Evolutionary conservation across 2,113 vertebrate species (phyloP), one percentile per base, ranked within the genome.

Genomic region (Rhineura floridana): DNA sequence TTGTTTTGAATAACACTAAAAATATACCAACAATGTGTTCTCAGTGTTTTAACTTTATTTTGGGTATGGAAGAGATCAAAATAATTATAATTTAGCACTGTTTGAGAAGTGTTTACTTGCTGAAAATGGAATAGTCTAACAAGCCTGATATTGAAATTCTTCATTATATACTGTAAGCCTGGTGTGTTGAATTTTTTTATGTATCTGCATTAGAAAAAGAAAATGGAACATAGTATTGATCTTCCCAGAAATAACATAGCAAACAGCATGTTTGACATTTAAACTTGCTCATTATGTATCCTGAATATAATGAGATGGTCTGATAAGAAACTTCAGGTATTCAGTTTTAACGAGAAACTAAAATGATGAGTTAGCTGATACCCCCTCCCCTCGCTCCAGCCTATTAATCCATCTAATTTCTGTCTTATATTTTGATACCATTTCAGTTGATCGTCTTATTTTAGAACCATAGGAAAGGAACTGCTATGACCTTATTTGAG

Each of bases 251-350:
- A 93, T 77, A 42, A 13, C 46, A n/a, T 88, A 92, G 25, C 42
- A 88, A 83, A 63, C 9, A 23, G 7, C 11, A 73, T 48, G 78
- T 73, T 90, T 96, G 93, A 89, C 91, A 91, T 95, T 96, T 97
- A 96, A 96, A 97, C 96, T 96, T 93, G 88, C 82, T 87, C 90
- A 83, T 91, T 94, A 70, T 91, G 46, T 86, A 93, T 92, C 93
- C 86, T 92, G 90, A 89, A 91, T 91, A 36, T 91, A 95, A 95
- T 93, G 94, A 95, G 94, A 90, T 87, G 81, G 86, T 95, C 91
- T 96, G 95, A 97, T 95, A 94, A 95, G 93, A 91, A 91, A 94
- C 84, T 94, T 88, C 93, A 93, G 88, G 89, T 81, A 83, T 28
- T 70, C 62, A 72, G 44, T 89, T 91, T 93, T 92, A 93, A 95